These are phyloP conservation scores for Lumbricus terrestris DNA, from an alignment of 2,888 invertebrate genomes.

Conservation along the genomic window DNA sequence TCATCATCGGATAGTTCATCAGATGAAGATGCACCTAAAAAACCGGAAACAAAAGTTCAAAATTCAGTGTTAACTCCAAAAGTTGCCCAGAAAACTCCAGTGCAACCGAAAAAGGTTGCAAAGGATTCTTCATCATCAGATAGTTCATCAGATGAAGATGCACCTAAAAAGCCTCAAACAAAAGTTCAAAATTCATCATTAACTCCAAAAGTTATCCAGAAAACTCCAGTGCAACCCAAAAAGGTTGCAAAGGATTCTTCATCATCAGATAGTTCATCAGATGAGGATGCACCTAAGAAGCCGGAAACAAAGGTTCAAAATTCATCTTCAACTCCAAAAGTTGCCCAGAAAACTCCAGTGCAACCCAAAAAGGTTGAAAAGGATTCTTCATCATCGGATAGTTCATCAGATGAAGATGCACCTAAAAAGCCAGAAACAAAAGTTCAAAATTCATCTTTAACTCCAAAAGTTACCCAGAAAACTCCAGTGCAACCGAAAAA, in stretches of 20 bases:
- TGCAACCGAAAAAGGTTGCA: background rate
- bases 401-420: background rate
- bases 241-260: background rate
- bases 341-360: background rate
- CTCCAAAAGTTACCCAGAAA: background rate
- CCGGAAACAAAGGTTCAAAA: background rate
- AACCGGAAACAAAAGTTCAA: background rate
- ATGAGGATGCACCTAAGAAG: background rate
- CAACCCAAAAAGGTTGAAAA: background rate
- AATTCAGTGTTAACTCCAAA: background rate
- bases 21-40: no score
- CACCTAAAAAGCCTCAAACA: background rate
- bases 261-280: conserved; percentile 7
- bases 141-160: background rate
- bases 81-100: background rate
- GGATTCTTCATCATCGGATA: conserved; percentile 11
- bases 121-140: background rate
- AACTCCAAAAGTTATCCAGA: background rate
- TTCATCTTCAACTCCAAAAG: background rate
- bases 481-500: background rate
- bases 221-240: background rate
- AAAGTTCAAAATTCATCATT: background rate
- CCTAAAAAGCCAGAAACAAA: background rate
- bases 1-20: conserved; percentile 7
- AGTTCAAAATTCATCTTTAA: background rate